Evolutionary conservation across 2,797 vertebrate species (phyloP).

Genomic region (Chromis chromis): DNA sequence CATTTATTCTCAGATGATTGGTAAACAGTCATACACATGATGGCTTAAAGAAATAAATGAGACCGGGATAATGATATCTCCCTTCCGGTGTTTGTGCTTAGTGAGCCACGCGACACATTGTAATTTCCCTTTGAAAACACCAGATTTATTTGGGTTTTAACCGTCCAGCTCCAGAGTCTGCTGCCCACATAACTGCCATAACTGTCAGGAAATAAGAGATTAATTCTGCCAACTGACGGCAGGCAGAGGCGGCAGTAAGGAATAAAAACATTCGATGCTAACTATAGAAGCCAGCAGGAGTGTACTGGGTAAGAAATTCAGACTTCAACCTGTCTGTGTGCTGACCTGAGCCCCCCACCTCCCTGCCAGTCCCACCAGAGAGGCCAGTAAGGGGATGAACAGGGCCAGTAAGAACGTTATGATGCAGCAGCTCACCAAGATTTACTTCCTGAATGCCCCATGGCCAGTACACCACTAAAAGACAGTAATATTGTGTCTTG

Average conservation of each 20-base stretch:
- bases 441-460: too few relatives aligned
- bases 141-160: constrained; percentile 54
- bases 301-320: too few relatives aligned
- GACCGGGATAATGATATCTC: constrained; percentile 37
- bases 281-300: constrained; percentile 4
- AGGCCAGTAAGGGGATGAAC: too few relatives aligned
- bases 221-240: constrained; percentile 29
- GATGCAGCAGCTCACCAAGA: too few relatives aligned
- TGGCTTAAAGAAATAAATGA: constrained; percentile 38
- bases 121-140: constrained; percentile 58
- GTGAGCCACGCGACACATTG: constrained; percentile 45
- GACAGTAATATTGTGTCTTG: constrained; percentile 19
- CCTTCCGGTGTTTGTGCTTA: constrained; percentile 36
- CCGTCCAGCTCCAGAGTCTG: constrained; percentile 33
- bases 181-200: constrained; percentile 49
- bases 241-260: constrained; percentile 18
- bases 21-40: constrained; percentile 20
- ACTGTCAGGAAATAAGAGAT: constrained; percentile 55
- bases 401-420: too few relatives aligned
- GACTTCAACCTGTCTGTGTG: too few relatives aligned
- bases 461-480: too few relatives aligned
- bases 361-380: too few relatives aligned
- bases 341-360: too few relatives aligned
- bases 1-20: constrained; percentile 19
- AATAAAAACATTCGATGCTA: constrained; percentile 17